Percentiles rank a stretch among this genome's conserved stretches.
Evolutionary conservation across 2,113 vertebrate genomes (phyloP).

Genomic region (Toxostoma redivivum): DNA sequence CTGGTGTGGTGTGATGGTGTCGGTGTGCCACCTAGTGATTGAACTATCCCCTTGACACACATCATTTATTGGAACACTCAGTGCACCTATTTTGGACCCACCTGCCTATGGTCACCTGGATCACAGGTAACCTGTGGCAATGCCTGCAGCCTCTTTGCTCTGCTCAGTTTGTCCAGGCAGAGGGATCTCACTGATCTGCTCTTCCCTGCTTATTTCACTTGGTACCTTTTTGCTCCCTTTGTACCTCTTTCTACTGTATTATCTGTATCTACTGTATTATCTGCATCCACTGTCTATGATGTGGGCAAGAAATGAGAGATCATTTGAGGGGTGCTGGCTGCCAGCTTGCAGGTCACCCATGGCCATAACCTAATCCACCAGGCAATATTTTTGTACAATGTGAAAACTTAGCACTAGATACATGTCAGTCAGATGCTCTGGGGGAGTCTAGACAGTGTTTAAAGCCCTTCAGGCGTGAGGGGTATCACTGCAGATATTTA

Average conservation of each 20-base stretch:
- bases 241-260: not conserved
- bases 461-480: not conserved
- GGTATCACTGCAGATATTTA: not conserved
- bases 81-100: accelerated
- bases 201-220: not conserved
- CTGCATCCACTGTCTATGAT: not conserved
- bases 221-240: not conserved
- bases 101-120: not conserved
- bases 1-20: not conserved
- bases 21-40: slow-evolving; percentile 47
- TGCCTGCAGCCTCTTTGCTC: not conserved
- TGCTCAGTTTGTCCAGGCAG: not conserved
- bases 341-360: not conserved
- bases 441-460: not conserved
- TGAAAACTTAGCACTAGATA: not conserved
- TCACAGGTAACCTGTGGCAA: not conserved
- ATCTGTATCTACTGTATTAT: not conserved
- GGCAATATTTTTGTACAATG: not conserved
- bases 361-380: not conserved
- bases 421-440: not conserved
- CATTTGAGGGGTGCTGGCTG: not conserved
- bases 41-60: not conserved
- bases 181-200: not conserved
- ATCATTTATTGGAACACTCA: too few species aligned
- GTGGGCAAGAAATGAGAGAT: not conserved